Percentiles rank a stretch among this genome's conserved stretches.
phyloP scores from a whole-genome alignment of 2,113 vertebrate genomes.

The Ramphastos sulfuratus region DNA sequence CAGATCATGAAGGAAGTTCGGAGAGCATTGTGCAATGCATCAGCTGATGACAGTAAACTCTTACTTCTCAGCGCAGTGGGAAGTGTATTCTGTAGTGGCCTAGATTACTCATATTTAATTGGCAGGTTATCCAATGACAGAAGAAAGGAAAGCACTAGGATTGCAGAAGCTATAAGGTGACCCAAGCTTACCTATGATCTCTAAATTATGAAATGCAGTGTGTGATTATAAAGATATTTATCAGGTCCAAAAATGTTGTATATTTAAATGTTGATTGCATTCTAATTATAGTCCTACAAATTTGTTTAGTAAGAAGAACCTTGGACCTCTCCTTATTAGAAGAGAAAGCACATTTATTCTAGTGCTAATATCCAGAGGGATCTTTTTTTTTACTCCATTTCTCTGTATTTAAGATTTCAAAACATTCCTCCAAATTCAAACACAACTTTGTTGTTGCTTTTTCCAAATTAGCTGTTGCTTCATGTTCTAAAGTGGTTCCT shows the following conservation, averaged over 20 bases:
- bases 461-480: constrained; percentile 27
- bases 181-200: constrained; percentile 60
- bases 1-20: constrained; percentile 99
- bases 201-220: constrained; percentile 68
- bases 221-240: constrained; percentile 62
- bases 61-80: constrained; percentile 94
- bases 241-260: constrained; percentile 43
- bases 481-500: constrained; percentile 34
- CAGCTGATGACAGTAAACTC: constrained; percentile 93
- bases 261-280: constrained; percentile 50
- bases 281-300: constrained; percentile 42
- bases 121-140: constrained; percentile 94
- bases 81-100: constrained; percentile 94
- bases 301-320: constrained; percentile 9
- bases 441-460: constrained; percentile 21
- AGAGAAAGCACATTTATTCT: constrained; percentile 19
- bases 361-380: constrained; percentile 2
- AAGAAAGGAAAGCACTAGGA: constrained; percentile 95
- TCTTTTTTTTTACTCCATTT: constrained; percentile 22
- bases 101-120: constrained; percentile 96
- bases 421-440: constrained; percentile 41
- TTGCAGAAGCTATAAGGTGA: constrained; percentile 95
- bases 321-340: constrained; percentile 34
- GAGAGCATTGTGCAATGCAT: constrained; percentile 91
- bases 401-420: constrained; percentile 46